phyloP scores from a whole-genome alignment of 2,113 vertebrate genomes.

The Nothobranchius kuhntae region DNA sequence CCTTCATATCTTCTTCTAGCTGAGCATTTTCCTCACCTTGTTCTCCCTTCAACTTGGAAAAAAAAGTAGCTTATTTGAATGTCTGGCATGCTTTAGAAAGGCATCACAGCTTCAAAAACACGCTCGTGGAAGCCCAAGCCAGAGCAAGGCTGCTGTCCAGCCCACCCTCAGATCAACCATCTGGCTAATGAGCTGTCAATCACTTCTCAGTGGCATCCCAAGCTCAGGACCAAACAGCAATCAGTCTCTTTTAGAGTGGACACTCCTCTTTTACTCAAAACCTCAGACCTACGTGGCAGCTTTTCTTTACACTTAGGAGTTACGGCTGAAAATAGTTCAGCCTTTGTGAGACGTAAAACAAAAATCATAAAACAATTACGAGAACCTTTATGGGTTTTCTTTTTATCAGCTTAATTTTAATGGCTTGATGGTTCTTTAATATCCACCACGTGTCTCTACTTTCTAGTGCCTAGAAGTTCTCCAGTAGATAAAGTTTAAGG shows the following conservation, averaged over 20 bases:
- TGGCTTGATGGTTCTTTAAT: constrained; percentile 16
- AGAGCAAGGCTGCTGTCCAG: constrained; percentile 42
- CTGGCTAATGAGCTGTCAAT: constrained; percentile 77
- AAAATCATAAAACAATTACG: neutral
- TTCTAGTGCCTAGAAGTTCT: constrained; percentile 23
- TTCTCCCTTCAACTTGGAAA: constrained; percentile 5
- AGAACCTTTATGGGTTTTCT: constrained; percentile 7
- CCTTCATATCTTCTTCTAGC: constrained; percentile 11
- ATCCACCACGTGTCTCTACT: constrained; percentile 11
- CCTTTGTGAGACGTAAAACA: constrained; percentile 12
- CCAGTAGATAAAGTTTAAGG: constrained; percentile 7
- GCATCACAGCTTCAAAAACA: constrained; percentile 34
- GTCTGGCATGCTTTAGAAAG: constrained; percentile 31
- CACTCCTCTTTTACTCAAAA: constrained; percentile 53
- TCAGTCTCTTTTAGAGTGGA: constrained; percentile 63
- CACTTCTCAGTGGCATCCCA: constrained; percentile 55
- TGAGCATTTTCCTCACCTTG: constrained; percentile 9
- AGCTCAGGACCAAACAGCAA: constrained; percentile 57
- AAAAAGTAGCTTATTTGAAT: constrained; percentile 18
- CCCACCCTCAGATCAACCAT: constrained; percentile 60
- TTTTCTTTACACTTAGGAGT: constrained; percentile 12
- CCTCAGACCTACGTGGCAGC: constrained; percentile 19
- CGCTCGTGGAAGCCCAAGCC: constrained; percentile 42
- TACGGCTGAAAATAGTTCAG: constrained; percentile 17
- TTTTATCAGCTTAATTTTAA: constrained; percentile 24